Evolutionary conservation across 2,113 vertebrate genomes (phyloP).

Genomic region (Cacatua alba): DNA sequence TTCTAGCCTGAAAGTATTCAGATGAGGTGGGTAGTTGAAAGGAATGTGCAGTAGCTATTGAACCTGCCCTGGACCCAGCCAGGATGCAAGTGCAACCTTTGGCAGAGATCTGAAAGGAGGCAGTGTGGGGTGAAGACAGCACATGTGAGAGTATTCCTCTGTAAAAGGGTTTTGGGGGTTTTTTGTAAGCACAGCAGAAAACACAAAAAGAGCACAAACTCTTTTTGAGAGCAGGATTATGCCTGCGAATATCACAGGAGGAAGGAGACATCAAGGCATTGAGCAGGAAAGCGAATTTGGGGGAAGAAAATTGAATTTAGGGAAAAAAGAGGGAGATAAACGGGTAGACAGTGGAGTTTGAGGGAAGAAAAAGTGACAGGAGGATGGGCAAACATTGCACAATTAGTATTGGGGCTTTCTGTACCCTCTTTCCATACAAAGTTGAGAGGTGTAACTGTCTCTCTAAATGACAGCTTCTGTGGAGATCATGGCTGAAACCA

Average conservation of each 20-base stretch:
- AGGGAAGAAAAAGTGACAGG: background rate
- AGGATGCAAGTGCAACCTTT: background rate
- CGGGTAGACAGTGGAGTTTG: background rate
- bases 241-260: background rate
- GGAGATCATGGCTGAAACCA: background rate
- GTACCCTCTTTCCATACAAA: background rate
- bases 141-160: background rate
- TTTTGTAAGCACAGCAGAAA: background rate
- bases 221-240: background rate
- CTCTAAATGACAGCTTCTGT: background rate
- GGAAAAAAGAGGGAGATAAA: background rate
- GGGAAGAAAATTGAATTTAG: background rate
- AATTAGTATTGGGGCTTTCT: background rate
- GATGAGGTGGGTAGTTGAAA: background rate
- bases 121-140: accelerated
- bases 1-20: background rate
- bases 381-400: background rate
- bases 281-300: background rate
- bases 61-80: background rate
- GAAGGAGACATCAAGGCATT: background rate
- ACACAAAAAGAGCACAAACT: background rate
- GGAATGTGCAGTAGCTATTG: background rate
- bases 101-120: background rate
- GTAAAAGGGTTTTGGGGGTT: background rate
- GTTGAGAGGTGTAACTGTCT: background rate